Percentiles rank a stretch among this genome's conserved stretches.
Conservation (phyloP, 2,113 vertebrate species). For the Seriola dumerili region DNA sequence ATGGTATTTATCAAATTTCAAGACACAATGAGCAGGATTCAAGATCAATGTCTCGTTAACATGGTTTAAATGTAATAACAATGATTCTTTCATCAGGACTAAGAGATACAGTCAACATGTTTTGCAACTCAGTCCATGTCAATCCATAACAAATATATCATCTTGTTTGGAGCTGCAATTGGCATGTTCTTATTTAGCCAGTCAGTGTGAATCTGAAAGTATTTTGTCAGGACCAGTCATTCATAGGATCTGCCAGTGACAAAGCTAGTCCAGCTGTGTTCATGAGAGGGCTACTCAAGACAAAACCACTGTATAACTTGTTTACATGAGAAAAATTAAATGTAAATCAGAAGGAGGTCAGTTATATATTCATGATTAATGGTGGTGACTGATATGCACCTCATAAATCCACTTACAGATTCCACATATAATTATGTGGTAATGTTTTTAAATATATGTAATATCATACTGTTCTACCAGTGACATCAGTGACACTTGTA, state of each 20-base stretch:
- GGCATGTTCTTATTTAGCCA: background rate
- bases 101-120: background rate
- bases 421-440: background rate
- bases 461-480: background rate
- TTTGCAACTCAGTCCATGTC: background rate
- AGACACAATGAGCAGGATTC: background rate
- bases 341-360: background rate
- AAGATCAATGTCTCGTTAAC: conserved; percentile 2
- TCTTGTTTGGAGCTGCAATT: background rate
- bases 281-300: background rate
- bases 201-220: background rate
- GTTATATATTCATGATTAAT: background rate
- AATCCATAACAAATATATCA: background rate
- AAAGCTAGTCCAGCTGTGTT: background rate
- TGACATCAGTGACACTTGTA: background rate
- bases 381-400: background rate
- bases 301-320: background rate
- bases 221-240: background rate
- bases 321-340: too few species aligned
- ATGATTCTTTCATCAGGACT: background rate
- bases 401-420: background rate
- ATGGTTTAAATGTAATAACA: background rate
- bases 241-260: background rate
- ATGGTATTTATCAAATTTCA: background rate
- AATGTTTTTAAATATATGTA: background rate